Conservation (phyloP, 1,140 invertebrate species). For the Frieseomelitta varia region DNA sequence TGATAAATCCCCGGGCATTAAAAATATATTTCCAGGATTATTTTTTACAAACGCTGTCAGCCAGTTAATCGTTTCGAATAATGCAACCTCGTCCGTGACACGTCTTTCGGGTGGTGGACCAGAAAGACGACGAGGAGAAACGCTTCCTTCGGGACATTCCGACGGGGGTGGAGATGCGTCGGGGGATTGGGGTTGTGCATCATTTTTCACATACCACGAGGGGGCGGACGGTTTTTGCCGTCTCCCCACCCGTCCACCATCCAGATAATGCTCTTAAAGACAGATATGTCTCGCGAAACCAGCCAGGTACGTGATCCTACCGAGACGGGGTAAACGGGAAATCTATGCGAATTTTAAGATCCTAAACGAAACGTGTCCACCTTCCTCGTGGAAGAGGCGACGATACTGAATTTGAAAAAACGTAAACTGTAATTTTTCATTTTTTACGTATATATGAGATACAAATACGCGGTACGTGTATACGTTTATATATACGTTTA, state of each 20-base stretch:
- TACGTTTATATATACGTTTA: too few relatives aligned
- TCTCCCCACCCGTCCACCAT: slow-evolving; percentile 70
- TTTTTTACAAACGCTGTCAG: slow-evolving; percentile 73
- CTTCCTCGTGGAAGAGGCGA: neutral
- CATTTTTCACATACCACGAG: slow-evolving; percentile 81
- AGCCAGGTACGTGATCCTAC: slow-evolving; percentile 70
- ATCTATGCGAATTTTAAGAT: slow-evolving; percentile 18
- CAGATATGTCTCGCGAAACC: slow-evolving; percentile 77
- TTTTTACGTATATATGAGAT: too few relatives aligned
- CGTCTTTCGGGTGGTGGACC: slow-evolving; percentile 56
- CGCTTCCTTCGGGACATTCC: slow-evolving; percentile 77
- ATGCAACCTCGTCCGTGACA: slow-evolving; percentile 71
- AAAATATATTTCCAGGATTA: slow-evolving; percentile 50
- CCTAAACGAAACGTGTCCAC: neutral
- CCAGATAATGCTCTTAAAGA: slow-evolving; percentile 82
- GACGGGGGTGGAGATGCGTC: slow-evolving; percentile 54
- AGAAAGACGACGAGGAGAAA: slow-evolving; percentile 68
- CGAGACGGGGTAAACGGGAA: neutral
- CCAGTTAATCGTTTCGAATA: slow-evolving; percentile 75
- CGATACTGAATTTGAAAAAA: neutral
- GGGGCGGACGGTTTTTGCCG: slow-evolving; percentile 80
- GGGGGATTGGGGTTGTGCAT: slow-evolving; percentile 79
- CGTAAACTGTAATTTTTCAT: neutral
- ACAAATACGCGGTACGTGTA: too few relatives aligned
- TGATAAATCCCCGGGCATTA: slow-evolving; percentile 36